phyloP scores from a whole-genome alignment of 2,888 invertebrate species.

The Apamea anceps region DNA sequence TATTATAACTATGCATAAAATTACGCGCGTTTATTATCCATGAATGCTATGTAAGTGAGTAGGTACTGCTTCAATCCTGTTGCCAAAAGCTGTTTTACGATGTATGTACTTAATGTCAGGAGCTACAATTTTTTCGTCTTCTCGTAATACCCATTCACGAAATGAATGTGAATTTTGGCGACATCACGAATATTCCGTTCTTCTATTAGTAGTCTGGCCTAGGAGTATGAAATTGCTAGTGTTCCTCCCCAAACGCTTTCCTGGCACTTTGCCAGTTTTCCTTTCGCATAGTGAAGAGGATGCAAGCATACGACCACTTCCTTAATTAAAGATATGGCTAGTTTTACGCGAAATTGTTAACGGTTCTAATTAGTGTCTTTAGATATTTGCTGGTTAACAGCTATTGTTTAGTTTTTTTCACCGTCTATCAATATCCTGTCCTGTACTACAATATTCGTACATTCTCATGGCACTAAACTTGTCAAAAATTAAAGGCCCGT shows the following conservation, averaged over 20 bases:
- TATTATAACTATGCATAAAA: constrained; percentile 40
- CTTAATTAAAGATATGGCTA: constrained; percentile 43
- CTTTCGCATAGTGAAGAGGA: constrained; percentile 41
- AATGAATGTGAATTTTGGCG: constrained; percentile 1
- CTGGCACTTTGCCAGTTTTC: constrained; percentile 44
- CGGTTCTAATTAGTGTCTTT: constrained; percentile 19
- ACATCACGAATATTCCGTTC: not conserved
- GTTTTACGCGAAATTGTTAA: constrained; percentile 40
- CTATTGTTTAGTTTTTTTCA: constrained; percentile 51
- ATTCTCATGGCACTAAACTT: constrained; percentile 15
- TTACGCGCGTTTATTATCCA: constrained; percentile 7
- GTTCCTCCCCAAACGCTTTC: constrained; percentile 1
- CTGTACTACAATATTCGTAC: constrained; percentile 3
- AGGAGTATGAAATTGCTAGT: constrained; percentile 25
- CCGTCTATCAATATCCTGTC: constrained; percentile 49
- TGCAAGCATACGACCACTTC: constrained; percentile 30
- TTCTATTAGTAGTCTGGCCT: constrained; percentile 8
- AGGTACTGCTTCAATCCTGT: not conserved
- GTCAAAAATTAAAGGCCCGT: too few relatives aligned
- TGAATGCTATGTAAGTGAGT: not conserved
- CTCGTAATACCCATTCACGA: not conserved
- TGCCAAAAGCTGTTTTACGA: constrained; percentile 8
- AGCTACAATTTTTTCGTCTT: not conserved
- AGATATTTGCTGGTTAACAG: constrained; percentile 13
- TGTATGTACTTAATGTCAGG: not conserved